These are phyloP conservation scores for Drosophila gaucha DNA, from an alignment of 2,888 invertebrate species.

Conservation along the genomic window DNA sequence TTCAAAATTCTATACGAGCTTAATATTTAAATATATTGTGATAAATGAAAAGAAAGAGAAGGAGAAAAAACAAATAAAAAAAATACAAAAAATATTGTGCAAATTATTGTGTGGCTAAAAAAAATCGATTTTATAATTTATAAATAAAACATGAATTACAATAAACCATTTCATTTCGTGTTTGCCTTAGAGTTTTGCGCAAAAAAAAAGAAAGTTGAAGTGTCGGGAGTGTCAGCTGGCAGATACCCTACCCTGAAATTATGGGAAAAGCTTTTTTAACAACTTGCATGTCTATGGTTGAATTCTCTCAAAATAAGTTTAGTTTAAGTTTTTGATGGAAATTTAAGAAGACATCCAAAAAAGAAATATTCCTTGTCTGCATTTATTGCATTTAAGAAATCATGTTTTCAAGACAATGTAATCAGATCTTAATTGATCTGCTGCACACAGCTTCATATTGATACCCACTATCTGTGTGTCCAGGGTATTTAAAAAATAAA, in stretches of 20 bases:
- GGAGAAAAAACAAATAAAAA: slow-evolving; percentile 1
- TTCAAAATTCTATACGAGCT: slow-evolving; percentile 64
- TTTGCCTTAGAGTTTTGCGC: slow-evolving; percentile 52
- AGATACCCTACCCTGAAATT: slow-evolving; percentile 1
- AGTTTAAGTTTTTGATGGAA: too few relatives aligned
- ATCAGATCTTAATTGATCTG: too few relatives aligned
- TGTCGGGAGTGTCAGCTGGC: background rate
- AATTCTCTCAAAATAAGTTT: too few relatives aligned
- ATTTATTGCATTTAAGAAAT: too few relatives aligned
- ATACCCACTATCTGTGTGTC: too few relatives aligned
- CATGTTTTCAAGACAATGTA: too few relatives aligned
- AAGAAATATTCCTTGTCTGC: too few relatives aligned
- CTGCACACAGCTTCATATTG: too few relatives aligned
- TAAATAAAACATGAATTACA: slow-evolving; percentile 75
- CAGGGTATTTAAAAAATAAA: too few relatives aligned
- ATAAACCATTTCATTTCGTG: slow-evolving; percentile 38
- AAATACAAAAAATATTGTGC: slow-evolving; percentile 55
- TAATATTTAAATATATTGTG: slow-evolving; percentile 57
- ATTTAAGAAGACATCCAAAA: too few relatives aligned
- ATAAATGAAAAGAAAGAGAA: slow-evolving; percentile 45
- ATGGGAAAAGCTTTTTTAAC: too few relatives aligned
- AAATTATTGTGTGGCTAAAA: slow-evolving; percentile 49
- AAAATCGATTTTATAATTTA: slow-evolving; percentile 71
- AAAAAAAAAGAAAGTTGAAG: slow-evolving; percentile 32
- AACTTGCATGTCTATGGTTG: too few relatives aligned